phyloP scores from a whole-genome alignment of 2,797 vertebrate species.

The Odontamblyopus lacepedii region DNA sequence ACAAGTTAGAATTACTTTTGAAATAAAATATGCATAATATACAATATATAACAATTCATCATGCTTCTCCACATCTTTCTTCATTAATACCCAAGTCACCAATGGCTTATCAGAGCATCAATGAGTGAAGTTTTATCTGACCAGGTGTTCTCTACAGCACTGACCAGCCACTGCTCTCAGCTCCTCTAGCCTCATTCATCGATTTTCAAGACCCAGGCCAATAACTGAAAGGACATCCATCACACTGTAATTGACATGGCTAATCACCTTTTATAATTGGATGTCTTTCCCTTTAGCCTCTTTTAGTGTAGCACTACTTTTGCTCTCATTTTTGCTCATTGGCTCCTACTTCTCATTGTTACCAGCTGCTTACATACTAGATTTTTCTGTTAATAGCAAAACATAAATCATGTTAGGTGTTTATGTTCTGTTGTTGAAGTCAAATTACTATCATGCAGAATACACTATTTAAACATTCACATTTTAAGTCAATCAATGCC shows the following conservation, averaged over 20 bases:
- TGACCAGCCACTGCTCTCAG: slow-evolving; percentile 42
- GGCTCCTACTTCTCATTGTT: not conserved
- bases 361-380: not conserved
- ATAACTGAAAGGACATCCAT: slow-evolving; percentile 83
- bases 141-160: slow-evolving; percentile 66
- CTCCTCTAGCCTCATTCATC: slow-evolving; percentile 56
- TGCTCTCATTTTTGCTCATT: not conserved
- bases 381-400: not conserved
- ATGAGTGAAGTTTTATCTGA: slow-evolving; percentile 74
- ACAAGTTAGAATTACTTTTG: not conserved
- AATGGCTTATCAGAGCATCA: slow-evolving; percentile 73
- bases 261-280: slow-evolving; percentile 89
- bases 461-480: no score
- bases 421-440: not conserved
- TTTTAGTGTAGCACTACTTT: slow-evolving; percentile 19
- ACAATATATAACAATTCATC: slow-evolving; percentile 43
- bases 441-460: not conserved
- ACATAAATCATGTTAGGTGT: not conserved
- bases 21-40: not conserved
- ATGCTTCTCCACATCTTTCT: slow-evolving; percentile 6
- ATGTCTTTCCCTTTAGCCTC: slow-evolving; percentile 73
- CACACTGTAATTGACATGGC: slow-evolving; percentile 84
- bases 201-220: slow-evolving; percentile 75
- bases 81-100: slow-evolving; percentile 59
- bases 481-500: no score